Evolutionary conservation across 2,888 invertebrate genomes (phyloP).

Genomic region (Rhamnusium bicolor): DNA sequence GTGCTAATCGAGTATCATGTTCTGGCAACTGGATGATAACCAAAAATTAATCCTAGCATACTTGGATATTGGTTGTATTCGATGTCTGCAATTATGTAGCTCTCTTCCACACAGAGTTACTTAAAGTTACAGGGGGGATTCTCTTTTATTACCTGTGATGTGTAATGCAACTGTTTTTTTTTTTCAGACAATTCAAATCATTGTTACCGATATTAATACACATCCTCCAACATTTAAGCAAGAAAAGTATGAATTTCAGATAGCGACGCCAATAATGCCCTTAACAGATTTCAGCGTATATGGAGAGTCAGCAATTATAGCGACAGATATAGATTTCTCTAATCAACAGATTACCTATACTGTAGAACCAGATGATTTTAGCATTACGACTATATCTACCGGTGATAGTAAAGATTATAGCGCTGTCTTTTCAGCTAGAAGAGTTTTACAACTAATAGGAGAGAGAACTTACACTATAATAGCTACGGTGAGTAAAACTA

Average conservation of each 20-base stretch:
- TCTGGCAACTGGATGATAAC: too few species aligned
- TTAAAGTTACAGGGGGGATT: too few species aligned
- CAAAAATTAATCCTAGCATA: too few species aligned
- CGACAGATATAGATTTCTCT: constrained; percentile 74
- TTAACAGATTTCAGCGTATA: constrained; percentile 70
- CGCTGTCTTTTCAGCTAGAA: constrained; percentile 51
- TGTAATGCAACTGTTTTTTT: neutral
- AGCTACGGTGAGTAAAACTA: constrained; percentile 59
- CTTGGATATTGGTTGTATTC: too few species aligned
- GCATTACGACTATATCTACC: constrained; percentile 31
- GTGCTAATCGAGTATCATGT: too few species aligned
- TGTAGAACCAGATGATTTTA: constrained; percentile 55
- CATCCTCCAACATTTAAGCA: constrained; percentile 70
- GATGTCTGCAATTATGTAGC: too few species aligned
- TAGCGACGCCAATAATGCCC: constrained; percentile 72
- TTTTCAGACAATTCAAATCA: constrained; percentile 70
- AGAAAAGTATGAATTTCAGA: constrained; percentile 65
- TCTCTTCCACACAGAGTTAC: too few species aligned
- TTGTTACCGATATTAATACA: constrained; percentile 73
- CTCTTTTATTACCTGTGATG: too few species aligned
- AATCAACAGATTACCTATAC: constrained; percentile 63
- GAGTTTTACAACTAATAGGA: constrained; percentile 44
- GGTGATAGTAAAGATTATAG: constrained; percentile 48
- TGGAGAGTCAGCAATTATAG: constrained; percentile 67
- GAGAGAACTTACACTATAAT: constrained; percentile 51